These are phyloP conservation scores for Sebastiscus tertius DNA, from an alignment of 2,797 vertebrate species.

Conservation along the genomic window DNA sequence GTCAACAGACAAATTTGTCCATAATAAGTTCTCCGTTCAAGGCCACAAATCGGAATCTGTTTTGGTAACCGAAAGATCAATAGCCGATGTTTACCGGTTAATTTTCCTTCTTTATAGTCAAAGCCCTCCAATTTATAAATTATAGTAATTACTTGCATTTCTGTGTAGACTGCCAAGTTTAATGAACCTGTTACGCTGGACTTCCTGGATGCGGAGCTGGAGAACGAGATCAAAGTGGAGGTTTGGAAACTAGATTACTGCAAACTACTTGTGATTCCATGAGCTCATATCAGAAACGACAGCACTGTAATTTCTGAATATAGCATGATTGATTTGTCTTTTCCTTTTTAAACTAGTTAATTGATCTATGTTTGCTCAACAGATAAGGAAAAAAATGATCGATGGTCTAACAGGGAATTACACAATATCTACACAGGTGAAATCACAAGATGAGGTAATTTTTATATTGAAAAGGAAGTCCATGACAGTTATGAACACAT, in stretches of 20 bases:
- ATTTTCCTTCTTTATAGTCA: conserved; percentile 10
- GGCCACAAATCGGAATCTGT: not conserved
- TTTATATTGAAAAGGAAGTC: not conserved
- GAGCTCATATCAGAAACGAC: not conserved
- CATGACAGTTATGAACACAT: not conserved
- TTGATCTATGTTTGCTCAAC: conserved; percentile 11
- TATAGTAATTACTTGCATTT: conserved; percentile 34
- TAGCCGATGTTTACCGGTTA: not conserved
- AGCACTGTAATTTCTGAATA: not conserved
- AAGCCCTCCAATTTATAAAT: conserved; percentile 2
- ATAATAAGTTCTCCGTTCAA: conserved; percentile 2
- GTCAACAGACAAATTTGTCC: not conserved
- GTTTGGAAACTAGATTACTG: conserved; percentile 54
- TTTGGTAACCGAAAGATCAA: conserved; percentile 30
- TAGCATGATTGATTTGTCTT: not conserved
- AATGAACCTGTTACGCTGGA: conserved; percentile 96
- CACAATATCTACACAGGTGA: conserved; percentile 89
- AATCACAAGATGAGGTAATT: conserved; percentile 96
- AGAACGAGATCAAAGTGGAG: conserved; percentile 93
- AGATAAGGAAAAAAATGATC: conserved; percentile 96
- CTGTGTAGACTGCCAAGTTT: conserved; percentile 91
- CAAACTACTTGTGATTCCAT: not conserved
- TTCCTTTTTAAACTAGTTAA: not conserved
- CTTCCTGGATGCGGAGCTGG: conserved; percentile 96
- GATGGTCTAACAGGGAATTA: conserved; percentile 84